Base-by-base conservation (phyloP, 2,888 invertebrate genomes). In the Meandrusa payeni region DNA sequence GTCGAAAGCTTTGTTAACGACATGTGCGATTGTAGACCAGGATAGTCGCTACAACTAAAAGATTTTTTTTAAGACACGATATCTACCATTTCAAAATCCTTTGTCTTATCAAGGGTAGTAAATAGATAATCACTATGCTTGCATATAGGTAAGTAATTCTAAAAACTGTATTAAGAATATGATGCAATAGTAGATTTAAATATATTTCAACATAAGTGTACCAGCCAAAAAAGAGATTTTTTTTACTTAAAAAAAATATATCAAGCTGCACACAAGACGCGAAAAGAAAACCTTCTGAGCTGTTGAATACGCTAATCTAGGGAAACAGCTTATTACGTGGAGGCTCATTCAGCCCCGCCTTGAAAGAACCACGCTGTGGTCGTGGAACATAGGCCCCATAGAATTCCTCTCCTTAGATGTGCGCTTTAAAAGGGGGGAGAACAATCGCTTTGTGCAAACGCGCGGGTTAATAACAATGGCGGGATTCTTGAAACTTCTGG, bases 401-500 rank as follows among this genome's bases (percentile, higher is more conserved):
- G 44, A 45, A 45, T 29, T 34, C 33, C 38, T 10, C 28, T 33
- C 39, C 44, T 45, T 23, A 39, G 39, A 45, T 39, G 39, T 39
- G 39, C 38, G 31, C 44, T 45, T 45, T 39, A 34, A 40, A 45
- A 39, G 27, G 44, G 44, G n/a, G 39, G 28, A 13, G 17, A 45
- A 45, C 44, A 45, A 45, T 39, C 44, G 39, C 44, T 45, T 45
- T 45, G 39, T 45, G 28, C 33, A 17, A 33, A 34, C 38, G 38
- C 43, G 38, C 38, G 26, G 32, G 37, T 15, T 24, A 12, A n/a
- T 24, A 37, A 43, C 42, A 37, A 43, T 36, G 15, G 24, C 20
- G 36, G 17, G 32, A 23, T 36, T 32, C 36, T 68, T 59, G 51
- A 59, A 64, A 39, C 45, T 40, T 48, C 28, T 50, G 39, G 44